Base-by-base conservation (phyloP, 1,140 invertebrate species). In the Drosophila leontia region DNA sequence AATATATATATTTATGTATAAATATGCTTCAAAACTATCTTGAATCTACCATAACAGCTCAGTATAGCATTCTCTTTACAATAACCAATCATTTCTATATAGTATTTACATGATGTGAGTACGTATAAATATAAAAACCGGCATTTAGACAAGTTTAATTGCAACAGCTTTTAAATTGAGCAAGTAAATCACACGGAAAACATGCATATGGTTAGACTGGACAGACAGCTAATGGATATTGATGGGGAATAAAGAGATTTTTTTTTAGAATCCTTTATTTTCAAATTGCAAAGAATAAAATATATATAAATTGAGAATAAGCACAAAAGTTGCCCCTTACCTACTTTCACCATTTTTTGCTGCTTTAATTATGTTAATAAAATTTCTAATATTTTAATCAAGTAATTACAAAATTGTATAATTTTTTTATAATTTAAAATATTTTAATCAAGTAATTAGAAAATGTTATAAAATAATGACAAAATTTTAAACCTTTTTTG, bases 71-170 rank as follows among this genome's bases (percentile, higher is more conserved):
- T 48, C 23, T n/a, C 15, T 41, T 7, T 9, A 29, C 26, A 29
- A 29, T 29, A 50, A 50, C 26, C 15, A 35, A 53, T 35, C 17
- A 9, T 17, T 37, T 35, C 32, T 35, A 3, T 19, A 35, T 8
- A 53, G 32, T 37, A 37, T 55, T 53, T 37, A 37, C 17, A 12
- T 55, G 51, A 55, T 55, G 29, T 37, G 51, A 35, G 51, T 23
- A 9, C 32, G 2, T 55, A 37, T 55, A 55, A 55, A 37, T 55
- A 37, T 13, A 35, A 7, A 55, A 55, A 55, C 51, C 51, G 51
- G 51, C 51, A 37, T 35, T 55, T 23, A 17, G 51, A 55, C 51
- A 55, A 55, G 51, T 55, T 55, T 8, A 55, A 53, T 53, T 32
- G 34, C 32, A 35, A 53, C 32, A 53, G 51, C 51, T 55, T 23